Percentiles rank a stretch among this genome's conserved stretches.
These are phyloP conservation scores for Caretta caretta DNA, from an alignment of 2,113 vertebrate genomes.

Conservation along the genomic window DNA sequence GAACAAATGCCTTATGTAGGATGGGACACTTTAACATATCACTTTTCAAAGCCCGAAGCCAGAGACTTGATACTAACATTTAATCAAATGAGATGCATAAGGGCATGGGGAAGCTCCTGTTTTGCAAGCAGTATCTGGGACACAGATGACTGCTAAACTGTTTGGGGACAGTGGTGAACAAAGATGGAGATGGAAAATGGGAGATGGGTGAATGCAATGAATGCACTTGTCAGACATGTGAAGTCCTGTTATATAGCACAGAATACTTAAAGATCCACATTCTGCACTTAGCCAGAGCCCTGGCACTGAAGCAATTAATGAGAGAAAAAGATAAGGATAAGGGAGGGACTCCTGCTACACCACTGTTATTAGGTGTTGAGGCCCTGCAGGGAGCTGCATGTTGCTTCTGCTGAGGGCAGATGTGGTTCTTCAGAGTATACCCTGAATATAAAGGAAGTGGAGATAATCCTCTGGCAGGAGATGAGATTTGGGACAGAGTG, in stretches of 20 bases:
- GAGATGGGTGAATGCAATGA: background rate
- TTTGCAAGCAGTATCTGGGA: background rate
- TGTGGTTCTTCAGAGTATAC: background rate
- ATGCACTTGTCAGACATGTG: rapidly evolving
- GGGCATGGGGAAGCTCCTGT: background rate
- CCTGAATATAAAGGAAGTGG: background rate
- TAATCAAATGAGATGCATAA: background rate
- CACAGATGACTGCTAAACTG: background rate
- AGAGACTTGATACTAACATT: background rate
- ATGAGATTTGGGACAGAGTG: background rate
- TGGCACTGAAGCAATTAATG: background rate
- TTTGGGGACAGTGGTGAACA: background rate
- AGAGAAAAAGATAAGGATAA: background rate
- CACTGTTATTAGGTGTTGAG: background rate
- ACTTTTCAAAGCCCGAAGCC: background rate
- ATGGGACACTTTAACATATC: constrained; percentile 27
- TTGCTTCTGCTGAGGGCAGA: background rate
- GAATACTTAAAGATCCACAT: background rate
- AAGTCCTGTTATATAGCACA: background rate
- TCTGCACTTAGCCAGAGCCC: background rate
- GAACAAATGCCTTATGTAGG: background rate
- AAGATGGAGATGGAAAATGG: background rate
- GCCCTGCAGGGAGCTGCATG: rapidly evolving
- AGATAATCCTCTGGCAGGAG: background rate
- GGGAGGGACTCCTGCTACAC: rapidly evolving